These are phyloP conservation scores for Eumaeus atala DNA, from an alignment of 1,140 invertebrate genomes.

Conservation along the genomic window DNA sequence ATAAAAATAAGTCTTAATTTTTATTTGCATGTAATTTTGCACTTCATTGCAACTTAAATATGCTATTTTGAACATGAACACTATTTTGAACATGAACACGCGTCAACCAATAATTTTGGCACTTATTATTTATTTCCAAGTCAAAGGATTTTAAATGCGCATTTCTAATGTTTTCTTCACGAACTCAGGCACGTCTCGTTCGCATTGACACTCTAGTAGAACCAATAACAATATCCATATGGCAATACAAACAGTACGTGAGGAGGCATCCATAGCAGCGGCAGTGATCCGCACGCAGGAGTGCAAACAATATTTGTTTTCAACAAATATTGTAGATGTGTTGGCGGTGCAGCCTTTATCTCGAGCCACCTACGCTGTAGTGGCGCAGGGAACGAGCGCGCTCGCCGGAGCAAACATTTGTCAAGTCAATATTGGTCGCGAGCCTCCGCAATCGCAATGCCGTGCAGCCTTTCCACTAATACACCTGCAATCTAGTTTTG, in stretches of 20 bases:
- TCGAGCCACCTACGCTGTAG: slow-evolving; percentile 37
- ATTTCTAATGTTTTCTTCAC: not conserved
- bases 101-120: too few species aligned
- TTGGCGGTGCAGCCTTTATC: slow-evolving; percentile 42
- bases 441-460: slow-evolving; percentile 50
- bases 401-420: slow-evolving; percentile 55
- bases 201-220: not conserved
- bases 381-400: slow-evolving; percentile 45
- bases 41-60: too few species aligned
- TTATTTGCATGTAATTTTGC: too few species aligned
- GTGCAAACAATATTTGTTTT: slow-evolving; percentile 62
- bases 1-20: too few species aligned
- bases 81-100: too few species aligned
- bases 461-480: slow-evolving; percentile 22
- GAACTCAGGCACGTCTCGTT: slow-evolving; percentile 6
- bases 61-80: too few species aligned
- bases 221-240: slow-evolving; percentile 41
- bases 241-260: slow-evolving; percentile 56
- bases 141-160: too few species aligned
- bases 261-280: slow-evolving; percentile 38
- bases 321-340: slow-evolving; percentile 57
- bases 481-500: too few species aligned
- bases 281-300: slow-evolving; percentile 43
- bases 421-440: slow-evolving; percentile 61
- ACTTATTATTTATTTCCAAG: too few species aligned